Evolutionary conservation across 2,113 vertebrate species (phyloP).

Genomic region (Cottus gobio): DNA sequence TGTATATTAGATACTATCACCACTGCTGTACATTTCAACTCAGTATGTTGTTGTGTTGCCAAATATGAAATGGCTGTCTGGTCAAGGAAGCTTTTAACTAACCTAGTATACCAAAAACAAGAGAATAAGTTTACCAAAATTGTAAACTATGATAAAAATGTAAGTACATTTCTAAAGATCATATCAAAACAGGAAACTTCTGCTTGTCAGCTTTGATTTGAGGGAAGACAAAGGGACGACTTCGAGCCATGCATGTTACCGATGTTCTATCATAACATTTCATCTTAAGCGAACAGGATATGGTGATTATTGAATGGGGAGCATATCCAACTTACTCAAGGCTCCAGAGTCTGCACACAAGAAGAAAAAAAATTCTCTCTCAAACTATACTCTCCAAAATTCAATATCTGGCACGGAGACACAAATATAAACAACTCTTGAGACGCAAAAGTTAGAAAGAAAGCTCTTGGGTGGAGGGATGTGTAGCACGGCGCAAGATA

Average conservation of each 20-base stretch:
- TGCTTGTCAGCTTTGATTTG: constrained; percentile 10
- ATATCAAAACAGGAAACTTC: not conserved
- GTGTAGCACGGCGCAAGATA: not conserved
- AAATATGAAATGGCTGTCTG: constrained; percentile 5
- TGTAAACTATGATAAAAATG: constrained; percentile 1
- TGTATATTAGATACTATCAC: not conserved
- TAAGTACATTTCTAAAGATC: not conserved
- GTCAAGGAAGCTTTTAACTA: not conserved
- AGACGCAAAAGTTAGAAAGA: constrained; percentile 30
- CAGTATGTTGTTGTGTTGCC: not conserved
- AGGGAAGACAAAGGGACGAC: constrained; percentile 4
- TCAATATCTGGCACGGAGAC: constrained; percentile 24
- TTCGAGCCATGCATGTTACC: constrained; percentile 2
- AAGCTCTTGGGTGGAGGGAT: constrained; percentile 36
- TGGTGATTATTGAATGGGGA: not conserved
- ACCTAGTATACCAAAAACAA: not conserved
- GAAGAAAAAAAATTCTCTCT: constrained; percentile 27
- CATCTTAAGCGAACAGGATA: constrained; percentile 16
- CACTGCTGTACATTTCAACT: not conserved
- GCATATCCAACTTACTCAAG: not conserved
- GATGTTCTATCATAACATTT: constrained; percentile 13
- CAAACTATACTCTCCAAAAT: constrained; percentile 32
- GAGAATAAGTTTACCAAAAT: not conserved
- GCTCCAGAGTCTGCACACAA: constrained; percentile 14
- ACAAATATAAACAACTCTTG: constrained; percentile 39